Evolutionary conservation across 2,113 vertebrate genomes (phyloP), one percentile per base, ranked within the genome.

Genomic region (Poecile atricapillus): DNA sequence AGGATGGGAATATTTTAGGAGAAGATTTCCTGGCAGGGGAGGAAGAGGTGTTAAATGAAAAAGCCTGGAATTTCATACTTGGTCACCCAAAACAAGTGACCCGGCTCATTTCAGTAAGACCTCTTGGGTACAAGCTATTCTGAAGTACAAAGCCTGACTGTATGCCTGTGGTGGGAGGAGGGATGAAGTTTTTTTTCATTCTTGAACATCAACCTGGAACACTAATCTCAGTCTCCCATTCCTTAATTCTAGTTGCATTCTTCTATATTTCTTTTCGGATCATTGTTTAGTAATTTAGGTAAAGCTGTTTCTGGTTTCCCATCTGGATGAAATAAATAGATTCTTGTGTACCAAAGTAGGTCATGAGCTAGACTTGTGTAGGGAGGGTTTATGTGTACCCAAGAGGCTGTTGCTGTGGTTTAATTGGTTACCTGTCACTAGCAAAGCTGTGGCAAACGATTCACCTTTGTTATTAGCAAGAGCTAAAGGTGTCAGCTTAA

Each of bases 31-130:
- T 94, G 73, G n/a, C 71, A 78, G 85, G 41, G 68, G 64, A 90
- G 56, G 88, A 92, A 68, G 78, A 93, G 31, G 46, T 81, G 60
- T 92, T 92, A 94, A 92, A 92, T 67, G 68, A 87, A 82, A 95
- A 43, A 25, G 24, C 15, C 47, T 90, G 89, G 68, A 78, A 84
- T 94, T 95, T 84, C 58, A n/a, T 93, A 82, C 46, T 81, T 89
- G 86, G 46, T 87, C 88, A 95, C 79, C 76, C 86, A 67, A 78
- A 94, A 30, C 31, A 83, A 88, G 79, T 90, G 93, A 86, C 64
- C 76, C 13, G 8, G 68, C 47, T 95, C 37, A 44, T 47, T 93
- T 86, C 56, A 86, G 27, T 83, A 37, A 83, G 83, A 83, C 56
- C 88, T 93, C 60, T 74, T 58, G 69, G n/a, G 56, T 92, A 41